phyloP scores from a whole-genome alignment of 2,888 invertebrate species.

The Polyommatus iphigenia region DNA sequence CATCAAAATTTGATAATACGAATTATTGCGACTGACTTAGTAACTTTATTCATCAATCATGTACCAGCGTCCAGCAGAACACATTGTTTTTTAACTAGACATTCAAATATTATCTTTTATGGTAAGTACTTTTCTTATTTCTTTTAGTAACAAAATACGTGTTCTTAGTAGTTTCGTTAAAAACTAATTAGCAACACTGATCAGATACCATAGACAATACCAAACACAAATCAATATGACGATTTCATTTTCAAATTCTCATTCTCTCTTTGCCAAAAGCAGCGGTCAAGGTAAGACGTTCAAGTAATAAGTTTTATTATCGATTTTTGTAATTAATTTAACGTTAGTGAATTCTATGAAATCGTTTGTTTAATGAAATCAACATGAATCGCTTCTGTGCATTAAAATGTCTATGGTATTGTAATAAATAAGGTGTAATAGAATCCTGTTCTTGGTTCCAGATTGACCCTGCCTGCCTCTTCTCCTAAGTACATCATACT shows the following conservation, averaged over 20 bases:
- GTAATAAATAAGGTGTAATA: neutral
- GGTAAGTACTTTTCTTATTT: no score
- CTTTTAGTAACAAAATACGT: no score
- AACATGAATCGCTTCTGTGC: neutral
- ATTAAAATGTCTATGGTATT: no score
- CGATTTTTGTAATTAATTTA: neutral
- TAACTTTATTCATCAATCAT: no score
- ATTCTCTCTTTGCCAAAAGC: slow-evolving; percentile 59
- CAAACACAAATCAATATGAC: neutral
- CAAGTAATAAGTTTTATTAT: neutral
- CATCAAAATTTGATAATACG: no score
- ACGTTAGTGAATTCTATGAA: neutral
- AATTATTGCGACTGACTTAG: no score
- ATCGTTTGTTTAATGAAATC: neutral
- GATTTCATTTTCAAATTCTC: slow-evolving; percentile 35
- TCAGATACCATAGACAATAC: neutral
- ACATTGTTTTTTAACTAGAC: no score
- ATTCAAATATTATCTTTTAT: no score
- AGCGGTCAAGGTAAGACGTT: slow-evolving; percentile 74
- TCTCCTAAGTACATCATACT: slow-evolving; percentile 45
- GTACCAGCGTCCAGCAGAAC: no score
- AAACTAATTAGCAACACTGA: neutral
- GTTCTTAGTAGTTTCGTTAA: neutral
- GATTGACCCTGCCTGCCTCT: slow-evolving; percentile 71
- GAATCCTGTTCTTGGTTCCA: slow-evolving; percentile 52